Percentiles rank a stretch among this genome's conserved stretches.
phyloP scores from a whole-genome alignment of 2,888 invertebrate species.

The Conistra vaccinii region DNA sequence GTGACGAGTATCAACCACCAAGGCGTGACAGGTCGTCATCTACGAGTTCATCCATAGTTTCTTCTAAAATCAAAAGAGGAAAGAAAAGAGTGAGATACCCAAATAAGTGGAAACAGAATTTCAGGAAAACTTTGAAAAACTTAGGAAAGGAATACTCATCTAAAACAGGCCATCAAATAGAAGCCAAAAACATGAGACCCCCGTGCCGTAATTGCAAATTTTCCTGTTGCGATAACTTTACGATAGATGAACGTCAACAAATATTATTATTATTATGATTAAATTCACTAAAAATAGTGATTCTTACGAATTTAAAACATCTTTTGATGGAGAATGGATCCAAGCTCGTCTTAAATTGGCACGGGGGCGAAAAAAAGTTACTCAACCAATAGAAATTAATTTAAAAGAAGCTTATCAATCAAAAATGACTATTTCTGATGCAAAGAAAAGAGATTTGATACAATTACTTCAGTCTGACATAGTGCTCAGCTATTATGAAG shows the following conservation, averaged over 20 bases:
- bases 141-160: slow-evolving; percentile 40
- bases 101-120: slow-evolving; percentile 48
- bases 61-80: slow-evolving; percentile 36
- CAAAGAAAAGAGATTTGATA: too few species aligned
- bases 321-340: too few species aligned
- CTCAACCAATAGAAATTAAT: too few species aligned
- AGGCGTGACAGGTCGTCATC: slow-evolving; percentile 30
- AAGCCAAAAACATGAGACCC: slow-evolving; percentile 33
- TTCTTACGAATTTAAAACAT: too few species aligned
- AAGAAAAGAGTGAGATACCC: slow-evolving; percentile 39
- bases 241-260: slow-evolving; percentile 42
- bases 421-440: too few species aligned
- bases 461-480: too few species aligned
- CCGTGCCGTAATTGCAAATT: slow-evolving; percentile 35
- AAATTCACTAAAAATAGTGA: too few species aligned
- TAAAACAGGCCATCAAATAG: slow-evolving; percentile 36
- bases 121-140: slow-evolving; percentile 45
- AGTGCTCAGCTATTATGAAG: too few species aligned
- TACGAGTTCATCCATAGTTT: slow-evolving; percentile 34
- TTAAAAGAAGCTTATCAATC: too few species aligned
- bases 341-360: too few species aligned
- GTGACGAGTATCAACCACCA: slow-evolving; percentile 33
- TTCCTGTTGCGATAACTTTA: slow-evolving; percentile 29
- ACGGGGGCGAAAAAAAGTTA: too few species aligned
- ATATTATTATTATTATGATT: slow-evolving; percentile 39